Evolutionary conservation across 2,797 vertebrate genomes (phyloP), one percentile per base, ranked within the genome.

Genomic region (Limnodromus scolopaceus): DNA sequence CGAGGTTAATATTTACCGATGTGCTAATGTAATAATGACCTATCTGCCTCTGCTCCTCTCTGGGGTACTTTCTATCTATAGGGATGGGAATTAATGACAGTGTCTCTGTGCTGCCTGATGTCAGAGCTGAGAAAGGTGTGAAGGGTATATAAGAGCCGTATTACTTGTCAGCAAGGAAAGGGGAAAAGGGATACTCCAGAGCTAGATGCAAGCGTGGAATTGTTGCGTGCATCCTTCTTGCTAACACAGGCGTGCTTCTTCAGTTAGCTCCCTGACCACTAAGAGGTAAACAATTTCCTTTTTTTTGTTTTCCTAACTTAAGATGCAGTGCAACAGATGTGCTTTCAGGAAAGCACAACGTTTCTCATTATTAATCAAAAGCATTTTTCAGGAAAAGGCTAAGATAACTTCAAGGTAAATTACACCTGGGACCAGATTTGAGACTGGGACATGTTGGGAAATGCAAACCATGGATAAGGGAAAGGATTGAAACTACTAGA

Each of bases 101-200:
- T 68, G 17, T 89, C 74, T 81, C 87, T 71, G 78, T 87, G 83
- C 94, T 97, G 95, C 94, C 95, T 98, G 97, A 97, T 96, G 97
- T 97, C 98, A 98, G 96, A 97, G 96, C 93, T 82, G 84, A 82
- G 95, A 95, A 96, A 97, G 63, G 84, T 91, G 93, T 92, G 81
- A 96, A 87, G 93, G 43, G 86, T 97, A 97, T 98, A 97, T 98
- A 97, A 98, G 94, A 97, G 96, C 60, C 13, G 70, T 87, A 87
- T 55, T 74, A 38, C 88, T 81, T 79, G 91, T 66, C 93, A 95
- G 89, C 65, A 89, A 58, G 82, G 79, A 78, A 93, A 45, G 57
- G 65, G 76, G 22, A 19, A 91, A 93, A 94, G 72, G 83, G 89
- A 88, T 75, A 45, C 61, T 97, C 89, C 80, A 72, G 93, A 94